A percentile compares a stretch with the other conserved stretches of the same genome.
Evolutionary conservation across 2,797 vertebrate genomes (phyloP).

Genomic region (Tenualosa ilisha): DNA sequence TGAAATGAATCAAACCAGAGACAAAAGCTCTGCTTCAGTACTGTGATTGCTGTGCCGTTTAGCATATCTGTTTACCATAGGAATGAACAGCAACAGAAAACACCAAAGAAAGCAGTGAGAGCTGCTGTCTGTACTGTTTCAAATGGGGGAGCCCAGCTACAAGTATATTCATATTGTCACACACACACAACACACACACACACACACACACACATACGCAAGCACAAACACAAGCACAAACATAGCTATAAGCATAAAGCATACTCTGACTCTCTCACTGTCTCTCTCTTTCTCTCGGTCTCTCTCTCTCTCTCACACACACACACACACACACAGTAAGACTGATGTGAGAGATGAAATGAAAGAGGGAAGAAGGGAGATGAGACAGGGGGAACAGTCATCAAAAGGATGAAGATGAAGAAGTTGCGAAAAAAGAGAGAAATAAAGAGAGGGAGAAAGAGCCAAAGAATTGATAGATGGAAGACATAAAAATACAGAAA

Average conservation of each 20-base stretch:
- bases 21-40: neutral
- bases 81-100: neutral
- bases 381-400: neutral
- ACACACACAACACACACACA: too few relatives aligned
- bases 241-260: too few relatives aligned
- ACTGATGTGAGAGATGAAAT: neutral
- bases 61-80: neutral
- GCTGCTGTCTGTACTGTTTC: neutral
- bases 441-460: conserved; percentile 45
- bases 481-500: neutral
- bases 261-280: too few relatives aligned
- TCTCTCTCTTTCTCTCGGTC: too few relatives aligned
- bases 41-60: neutral
- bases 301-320: too few relatives aligned
- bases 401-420: too few relatives aligned
- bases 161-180: too few relatives aligned
- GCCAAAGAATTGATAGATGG: too few relatives aligned
- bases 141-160: neutral
- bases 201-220: too few relatives aligned
- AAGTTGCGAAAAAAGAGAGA: too few relatives aligned
- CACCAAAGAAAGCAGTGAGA: neutral
- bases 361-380: conserved; percentile 50
- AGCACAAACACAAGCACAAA: too few relatives aligned
- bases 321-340: too few relatives aligned
- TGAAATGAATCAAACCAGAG: neutral